Conservation (phyloP, 2,797 vertebrate species). For the Chrysocyon brachyurus region DNA sequence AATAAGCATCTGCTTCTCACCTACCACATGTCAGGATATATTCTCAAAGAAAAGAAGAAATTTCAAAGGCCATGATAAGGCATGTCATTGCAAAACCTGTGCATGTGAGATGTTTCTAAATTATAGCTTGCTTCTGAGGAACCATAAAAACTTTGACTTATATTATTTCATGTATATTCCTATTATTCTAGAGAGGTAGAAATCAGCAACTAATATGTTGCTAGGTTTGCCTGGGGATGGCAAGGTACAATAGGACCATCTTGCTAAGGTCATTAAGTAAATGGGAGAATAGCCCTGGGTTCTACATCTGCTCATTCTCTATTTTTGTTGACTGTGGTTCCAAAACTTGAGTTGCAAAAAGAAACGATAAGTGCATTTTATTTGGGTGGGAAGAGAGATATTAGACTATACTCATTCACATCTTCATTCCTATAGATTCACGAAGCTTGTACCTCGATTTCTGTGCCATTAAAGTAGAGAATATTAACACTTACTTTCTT, state of each 20-base stretch:
- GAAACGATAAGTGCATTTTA: neutral
- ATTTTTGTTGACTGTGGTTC: neutral
- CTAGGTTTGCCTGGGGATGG: neutral
- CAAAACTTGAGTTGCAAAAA: neutral
- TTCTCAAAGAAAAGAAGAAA: neutral
- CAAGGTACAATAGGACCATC: neutral
- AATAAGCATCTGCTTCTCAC: neutral
- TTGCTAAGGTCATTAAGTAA: neutral
- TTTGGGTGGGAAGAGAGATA: neutral
- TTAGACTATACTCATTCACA: neutral
- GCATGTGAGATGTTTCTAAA: neutral
- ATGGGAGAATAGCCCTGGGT: neutral
- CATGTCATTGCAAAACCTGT: neutral
- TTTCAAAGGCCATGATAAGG: neutral
- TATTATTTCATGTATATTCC: neutral
- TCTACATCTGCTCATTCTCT: neutral
- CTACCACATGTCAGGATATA: neutral
- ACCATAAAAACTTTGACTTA: neutral
- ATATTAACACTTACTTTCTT: neutral
- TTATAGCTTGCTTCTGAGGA: neutral
- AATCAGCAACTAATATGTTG: neutral
- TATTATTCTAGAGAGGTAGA: neutral
- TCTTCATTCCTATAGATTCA: constrained; percentile 1
- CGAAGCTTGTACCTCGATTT: neutral
- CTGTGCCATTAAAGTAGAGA: constrained; percentile 2